Percentiles rank a stretch among this genome's conserved stretches.
These are phyloP conservation scores for Drosophila sturtevanti DNA, from an alignment of 1,140 invertebrate species.

Conservation along the genomic window DNA sequence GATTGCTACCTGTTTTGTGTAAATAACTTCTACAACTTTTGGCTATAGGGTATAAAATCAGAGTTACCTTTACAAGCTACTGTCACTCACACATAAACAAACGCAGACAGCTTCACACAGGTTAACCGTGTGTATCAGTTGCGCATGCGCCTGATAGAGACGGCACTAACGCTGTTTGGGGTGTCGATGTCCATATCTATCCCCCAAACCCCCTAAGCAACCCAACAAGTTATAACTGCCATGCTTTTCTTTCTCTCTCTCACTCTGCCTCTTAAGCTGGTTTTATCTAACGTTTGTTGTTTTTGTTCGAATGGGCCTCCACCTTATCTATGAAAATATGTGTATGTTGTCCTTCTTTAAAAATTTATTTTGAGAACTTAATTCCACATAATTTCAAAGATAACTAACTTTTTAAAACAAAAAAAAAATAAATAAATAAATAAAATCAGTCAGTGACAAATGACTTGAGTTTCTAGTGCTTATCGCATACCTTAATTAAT, in stretches of 20 bases:
- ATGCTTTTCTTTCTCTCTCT: neutral
- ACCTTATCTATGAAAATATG: conserved; percentile 38
- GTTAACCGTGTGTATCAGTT: conserved; percentile 35
- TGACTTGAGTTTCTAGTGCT: conserved; percentile 30
- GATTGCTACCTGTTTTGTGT: neutral
- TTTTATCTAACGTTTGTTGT: conserved; percentile 52
- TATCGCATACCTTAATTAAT: conserved; percentile 66
- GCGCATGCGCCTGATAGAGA: conserved; percentile 70
- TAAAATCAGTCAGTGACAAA: conserved; percentile 21
- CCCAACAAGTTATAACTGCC: conserved; percentile 31
- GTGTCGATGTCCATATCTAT: conserved; percentile 66
- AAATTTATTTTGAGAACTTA: conserved; percentile 37
- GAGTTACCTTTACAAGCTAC: conserved; percentile 67
- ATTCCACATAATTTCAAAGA: conserved; percentile 18
- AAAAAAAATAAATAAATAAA: neutral
- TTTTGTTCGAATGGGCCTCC: conserved; percentile 33
- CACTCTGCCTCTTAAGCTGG: conserved; percentile 46
- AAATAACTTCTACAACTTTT: neutral
- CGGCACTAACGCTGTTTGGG: conserved; percentile 48
- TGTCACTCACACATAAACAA: conserved; percentile 20
- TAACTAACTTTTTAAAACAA: conserved; percentile 12
- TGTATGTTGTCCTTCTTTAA: conserved; percentile 23
- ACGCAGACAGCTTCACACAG: conserved; percentile 19
- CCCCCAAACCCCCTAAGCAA: conserved; percentile 10
- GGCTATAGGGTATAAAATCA: conserved; percentile 33